These are phyloP conservation scores for Steatornis caripensis DNA, from an alignment of 2,113 vertebrate species.

Conservation along the genomic window DNA sequence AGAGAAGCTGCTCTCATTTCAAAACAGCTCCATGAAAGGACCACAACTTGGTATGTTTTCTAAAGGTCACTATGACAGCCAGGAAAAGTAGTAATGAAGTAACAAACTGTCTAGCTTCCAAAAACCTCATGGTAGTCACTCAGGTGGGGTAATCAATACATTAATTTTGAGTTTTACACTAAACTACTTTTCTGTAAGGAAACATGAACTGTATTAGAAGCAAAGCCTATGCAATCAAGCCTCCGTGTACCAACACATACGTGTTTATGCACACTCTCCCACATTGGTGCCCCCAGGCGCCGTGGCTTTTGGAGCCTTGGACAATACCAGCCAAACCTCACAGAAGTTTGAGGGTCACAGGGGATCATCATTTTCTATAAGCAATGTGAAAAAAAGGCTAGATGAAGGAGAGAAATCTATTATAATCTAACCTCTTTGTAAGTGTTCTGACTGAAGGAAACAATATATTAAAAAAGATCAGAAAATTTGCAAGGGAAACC, in stretches of 20 bases:
- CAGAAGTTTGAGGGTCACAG: not conserved
- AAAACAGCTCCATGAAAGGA: not conserved
- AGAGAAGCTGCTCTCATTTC: not conserved
- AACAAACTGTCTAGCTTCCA: not conserved
- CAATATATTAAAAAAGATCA: no score
- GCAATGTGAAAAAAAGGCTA: no score
- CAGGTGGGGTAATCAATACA: not conserved
- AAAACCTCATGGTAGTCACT: not conserved
- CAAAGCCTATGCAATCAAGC: not conserved
- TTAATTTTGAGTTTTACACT: no score
- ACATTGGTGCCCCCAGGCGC: not conserved
- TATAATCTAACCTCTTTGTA: no score
- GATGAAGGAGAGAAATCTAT: not conserved
- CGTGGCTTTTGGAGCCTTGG: not conserved
- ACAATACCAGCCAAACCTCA: not conserved
- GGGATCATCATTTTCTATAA: not conserved
- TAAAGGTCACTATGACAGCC: not conserved
- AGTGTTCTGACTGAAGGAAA: not conserved
- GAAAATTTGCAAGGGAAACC: not conserved
- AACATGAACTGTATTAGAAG: not conserved
- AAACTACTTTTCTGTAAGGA: not conserved
- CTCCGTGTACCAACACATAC: not conserved
- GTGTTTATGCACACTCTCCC: no score
- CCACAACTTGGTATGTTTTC: not conserved
- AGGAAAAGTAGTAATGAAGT: not conserved